A percentile compares a stretch with the other conserved stretches of the same genome.
Evolutionary conservation across 2,888 invertebrate species (phyloP).

Genomic region (Trachelus troglodyta): DNA sequence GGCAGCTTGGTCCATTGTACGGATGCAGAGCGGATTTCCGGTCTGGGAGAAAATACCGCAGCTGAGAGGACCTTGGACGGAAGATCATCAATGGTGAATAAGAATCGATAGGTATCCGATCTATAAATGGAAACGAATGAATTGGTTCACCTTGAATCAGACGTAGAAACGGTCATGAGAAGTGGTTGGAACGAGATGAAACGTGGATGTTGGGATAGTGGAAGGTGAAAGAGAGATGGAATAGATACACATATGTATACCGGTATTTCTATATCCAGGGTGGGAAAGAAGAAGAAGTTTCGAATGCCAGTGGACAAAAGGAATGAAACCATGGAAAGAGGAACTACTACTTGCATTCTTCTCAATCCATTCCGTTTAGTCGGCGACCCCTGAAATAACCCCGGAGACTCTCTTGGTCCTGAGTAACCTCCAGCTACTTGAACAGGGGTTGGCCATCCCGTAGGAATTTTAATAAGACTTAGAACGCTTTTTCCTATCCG

Average conservation of each 20-base stretch:
- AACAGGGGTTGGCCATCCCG: background rate
- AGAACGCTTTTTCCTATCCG: background rate
- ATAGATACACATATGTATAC: too few species aligned
- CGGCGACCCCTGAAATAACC: background rate
- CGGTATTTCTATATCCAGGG: background rate
- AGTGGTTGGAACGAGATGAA: background rate
- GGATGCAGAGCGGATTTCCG: background rate
- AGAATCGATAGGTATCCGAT: background rate
- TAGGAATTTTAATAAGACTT: constrained; percentile 6
- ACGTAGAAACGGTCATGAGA: background rate
- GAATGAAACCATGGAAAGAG: background rate
- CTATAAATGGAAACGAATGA: background rate
- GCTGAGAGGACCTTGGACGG: background rate
- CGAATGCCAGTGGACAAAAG: background rate
- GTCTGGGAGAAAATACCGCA: background rate
- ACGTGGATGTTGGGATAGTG: too few species aligned
- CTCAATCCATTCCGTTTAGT: background rate
- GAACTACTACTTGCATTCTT: background rate
- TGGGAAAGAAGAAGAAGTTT: background rate
- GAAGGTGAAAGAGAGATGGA: too few species aligned
- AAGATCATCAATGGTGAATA: background rate
- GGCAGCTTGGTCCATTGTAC: background rate
- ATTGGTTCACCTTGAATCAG: background rate
- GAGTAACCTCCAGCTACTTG: background rate
- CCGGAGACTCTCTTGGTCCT: background rate